Base-by-base conservation (phyloP, 2,113 vertebrate genomes). In the Vimba vimba region DNA sequence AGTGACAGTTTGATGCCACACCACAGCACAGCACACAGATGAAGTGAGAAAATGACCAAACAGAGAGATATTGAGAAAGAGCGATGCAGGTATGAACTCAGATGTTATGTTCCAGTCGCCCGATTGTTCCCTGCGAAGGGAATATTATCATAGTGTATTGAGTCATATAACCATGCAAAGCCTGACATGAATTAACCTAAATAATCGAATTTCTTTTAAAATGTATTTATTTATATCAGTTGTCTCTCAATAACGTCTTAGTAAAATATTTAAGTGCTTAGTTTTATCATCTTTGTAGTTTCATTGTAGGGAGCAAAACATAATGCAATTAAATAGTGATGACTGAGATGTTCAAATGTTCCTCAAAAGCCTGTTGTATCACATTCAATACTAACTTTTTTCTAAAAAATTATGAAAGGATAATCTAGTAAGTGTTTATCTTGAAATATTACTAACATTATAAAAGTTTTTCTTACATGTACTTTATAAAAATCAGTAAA, bases 21-120 rank as follows among this genome's bases (percentile, higher is more conserved):
- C 19, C 25, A 83, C 36, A 59, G 47, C 25, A 83, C 25, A 59
- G n/a, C 27, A 86, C 47, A 4, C 25, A 76, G 81, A 74, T 60
- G 64, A 86, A 47, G 39, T n/a, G 52, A 76, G 80, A 79, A 55
- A 79, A 47, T 74, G 71, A 25, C 43, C 71, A 74, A 74, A 45
- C 12, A 15, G 33, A 69, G 17, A 69, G 39, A 45, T 47, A 25
- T 23, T 25, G 71, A 47, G 71, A 74, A 74, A 74, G 33, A 39
- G 19, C 2, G 68, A 43, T 71, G 4, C 19, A 71, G 36, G 4
- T 43, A 39, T 39, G 11, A 39, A 71, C 33, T 39, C 68, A 11
- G 19, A 2, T 39, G 33, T 23, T 71, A 71, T 71, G 68, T 39
- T 23, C 33, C 33, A 39, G 68, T 39, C 9, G 1, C 33, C 21